A percentile compares a stretch with the other conserved stretches of the same genome.
Conservation (phyloP, 2,797 vertebrate genomes). For the Cyprinella venusta region DNA sequence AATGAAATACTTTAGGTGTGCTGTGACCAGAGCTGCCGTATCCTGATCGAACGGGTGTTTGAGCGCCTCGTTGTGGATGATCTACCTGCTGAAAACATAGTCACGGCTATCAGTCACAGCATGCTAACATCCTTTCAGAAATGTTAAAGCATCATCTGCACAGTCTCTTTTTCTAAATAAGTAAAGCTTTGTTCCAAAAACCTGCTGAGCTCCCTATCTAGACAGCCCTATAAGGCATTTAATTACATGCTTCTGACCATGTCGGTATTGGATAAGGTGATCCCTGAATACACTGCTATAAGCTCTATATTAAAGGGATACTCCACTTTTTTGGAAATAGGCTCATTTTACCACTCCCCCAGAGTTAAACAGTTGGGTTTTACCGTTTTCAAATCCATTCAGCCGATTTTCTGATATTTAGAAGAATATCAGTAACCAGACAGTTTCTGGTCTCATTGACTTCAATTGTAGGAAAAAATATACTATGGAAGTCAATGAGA, state of each 20-base stretch:
- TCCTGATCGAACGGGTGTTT: constrained; percentile 79
- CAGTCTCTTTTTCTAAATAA: neutral
- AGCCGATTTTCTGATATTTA: too few species aligned
- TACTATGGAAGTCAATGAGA: too few species aligned
- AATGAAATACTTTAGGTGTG: constrained; percentile 79
- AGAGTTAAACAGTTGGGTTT: too few species aligned
- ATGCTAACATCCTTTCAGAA: neutral
- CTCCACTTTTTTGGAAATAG: too few species aligned
- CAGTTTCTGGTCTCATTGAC: too few species aligned
- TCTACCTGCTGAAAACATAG: constrained; percentile 74
- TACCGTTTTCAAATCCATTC: too few species aligned
- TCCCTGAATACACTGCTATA: neutral
- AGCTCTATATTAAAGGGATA: neutral
- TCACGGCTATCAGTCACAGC: constrained; percentile 58
- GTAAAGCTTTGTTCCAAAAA: neutral
- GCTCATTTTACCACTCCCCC: too few species aligned
- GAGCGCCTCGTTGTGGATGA: constrained; percentile 75
- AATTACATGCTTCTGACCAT: neutral
- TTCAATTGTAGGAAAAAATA: too few species aligned
- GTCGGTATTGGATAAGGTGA: neutral
- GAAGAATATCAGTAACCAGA: too few species aligned
- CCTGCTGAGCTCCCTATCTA: neutral
- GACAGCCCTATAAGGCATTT: neutral
- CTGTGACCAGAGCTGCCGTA: constrained; percentile 77
- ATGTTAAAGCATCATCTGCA: neutral